These are phyloP conservation scores for Coracopsis vasa DNA, from an alignment of 2,113 vertebrate species.

Conservation along the genomic window DNA sequence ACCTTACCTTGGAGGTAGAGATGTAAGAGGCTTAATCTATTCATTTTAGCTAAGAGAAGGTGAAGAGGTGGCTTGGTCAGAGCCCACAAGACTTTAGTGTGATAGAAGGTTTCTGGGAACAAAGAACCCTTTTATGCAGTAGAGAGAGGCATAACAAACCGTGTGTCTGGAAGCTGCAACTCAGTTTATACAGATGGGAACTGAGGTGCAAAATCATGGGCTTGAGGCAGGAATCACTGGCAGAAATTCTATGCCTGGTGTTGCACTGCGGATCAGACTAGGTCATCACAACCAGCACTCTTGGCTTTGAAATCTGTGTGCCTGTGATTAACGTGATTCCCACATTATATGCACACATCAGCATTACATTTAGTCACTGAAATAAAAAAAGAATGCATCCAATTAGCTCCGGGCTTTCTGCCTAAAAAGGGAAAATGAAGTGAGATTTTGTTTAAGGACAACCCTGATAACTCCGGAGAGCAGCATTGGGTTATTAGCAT, in stretches of 20 bases:
- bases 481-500: conserved; percentile 7
- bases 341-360: conserved; percentile 69
- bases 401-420: conserved; percentile 64
- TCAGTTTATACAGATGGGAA: conserved; percentile 51
- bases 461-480: neutral
- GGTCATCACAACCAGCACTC: conserved; percentile 57
- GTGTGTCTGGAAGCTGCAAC: conserved; percentile 38
- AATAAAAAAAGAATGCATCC: conserved; percentile 58
- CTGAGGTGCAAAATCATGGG: conserved; percentile 56
- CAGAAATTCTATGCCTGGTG: conserved; percentile 43
- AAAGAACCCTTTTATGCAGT: conserved; percentile 31
- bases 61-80: conserved; percentile 11
- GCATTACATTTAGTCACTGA: conserved; percentile 59
- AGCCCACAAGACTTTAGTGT: conserved; percentile 24
- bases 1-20: neutral
- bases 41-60: conserved; percentile 6
- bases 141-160: conserved; percentile 49
- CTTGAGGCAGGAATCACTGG: conserved; percentile 58
- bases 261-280: conserved; percentile 20
- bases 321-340: conserved; percentile 63
- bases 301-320: conserved; percentile 60
- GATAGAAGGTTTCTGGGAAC: conserved; percentile 37
- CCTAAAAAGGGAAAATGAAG: conserved; percentile 57
- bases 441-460: conserved; percentile 60
- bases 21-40: neutral